phyloP scores from a whole-genome alignment of 2,113 vertebrate species.

The Entosphenus tridentatus region DNA sequence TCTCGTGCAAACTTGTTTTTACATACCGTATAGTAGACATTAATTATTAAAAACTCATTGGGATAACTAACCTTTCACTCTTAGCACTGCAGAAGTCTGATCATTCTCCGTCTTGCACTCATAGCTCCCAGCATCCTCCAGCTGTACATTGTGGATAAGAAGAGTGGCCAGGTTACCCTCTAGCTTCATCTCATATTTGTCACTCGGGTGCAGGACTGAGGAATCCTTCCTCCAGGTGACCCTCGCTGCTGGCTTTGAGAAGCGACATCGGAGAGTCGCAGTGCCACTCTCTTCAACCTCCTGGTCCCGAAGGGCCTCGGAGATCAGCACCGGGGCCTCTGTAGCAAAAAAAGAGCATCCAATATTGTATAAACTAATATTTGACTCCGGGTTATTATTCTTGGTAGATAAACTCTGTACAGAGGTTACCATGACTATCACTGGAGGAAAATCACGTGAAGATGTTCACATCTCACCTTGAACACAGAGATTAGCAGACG shows the following conservation, averaged over 20 bases:
- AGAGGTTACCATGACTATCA: too few relatives aligned
- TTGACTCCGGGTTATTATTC: too few relatives aligned
- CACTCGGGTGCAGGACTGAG: slow-evolving; percentile 19
- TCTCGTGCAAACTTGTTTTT: too few relatives aligned
- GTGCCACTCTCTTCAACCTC: slow-evolving; percentile 18
- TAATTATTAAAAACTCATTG: too few relatives aligned
- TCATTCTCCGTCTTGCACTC: slow-evolving; percentile 30
- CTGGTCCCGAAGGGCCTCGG: slow-evolving; percentile 5
- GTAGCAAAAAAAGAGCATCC: too few relatives aligned
- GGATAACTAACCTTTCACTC: slow-evolving; percentile 21
- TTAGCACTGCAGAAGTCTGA: slow-evolving; percentile 24
- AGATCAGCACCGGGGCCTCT: too few relatives aligned
- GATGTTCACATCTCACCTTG: neutral
- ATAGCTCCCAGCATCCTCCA: slow-evolving; percentile 26
- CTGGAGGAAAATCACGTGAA: neutral
- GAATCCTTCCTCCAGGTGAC: slow-evolving; percentile 25
- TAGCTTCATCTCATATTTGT: slow-evolving; percentile 27
- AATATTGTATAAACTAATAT: too few relatives aligned
- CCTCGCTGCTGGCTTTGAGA: slow-evolving; percentile 19
- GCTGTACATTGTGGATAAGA: slow-evolving; percentile 21
- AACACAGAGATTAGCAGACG: neutral
- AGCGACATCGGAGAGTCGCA: slow-evolving; percentile 19
- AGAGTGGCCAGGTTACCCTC: slow-evolving; percentile 22
- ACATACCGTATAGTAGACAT: too few relatives aligned
- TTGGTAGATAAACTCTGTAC: too few relatives aligned